Conservation (phyloP, 1,140 invertebrate species). For the Euglossa dilemma region DNA sequence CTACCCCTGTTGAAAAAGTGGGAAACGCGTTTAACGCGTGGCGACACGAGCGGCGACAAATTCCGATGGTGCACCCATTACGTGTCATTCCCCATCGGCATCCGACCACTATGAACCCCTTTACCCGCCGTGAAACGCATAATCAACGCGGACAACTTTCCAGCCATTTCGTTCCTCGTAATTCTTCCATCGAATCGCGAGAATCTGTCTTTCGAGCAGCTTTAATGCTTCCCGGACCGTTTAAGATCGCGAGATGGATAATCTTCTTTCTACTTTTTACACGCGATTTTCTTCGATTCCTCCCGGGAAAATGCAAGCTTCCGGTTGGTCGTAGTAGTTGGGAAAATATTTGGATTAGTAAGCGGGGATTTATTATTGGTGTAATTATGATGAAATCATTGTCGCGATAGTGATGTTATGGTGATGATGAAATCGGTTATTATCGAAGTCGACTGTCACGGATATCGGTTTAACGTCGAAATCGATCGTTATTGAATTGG, state of each 20-base stretch:
- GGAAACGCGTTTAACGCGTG: constrained; percentile 54
- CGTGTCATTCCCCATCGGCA: constrained; percentile 36
- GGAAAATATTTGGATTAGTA: too few relatives aligned
- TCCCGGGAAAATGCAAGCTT: too few relatives aligned
- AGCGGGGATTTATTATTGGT: too few relatives aligned
- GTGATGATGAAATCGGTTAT: too few relatives aligned
- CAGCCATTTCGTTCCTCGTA: neutral
- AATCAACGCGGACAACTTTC: constrained; percentile 37
- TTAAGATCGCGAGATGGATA: neutral
- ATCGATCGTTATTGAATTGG: too few relatives aligned
- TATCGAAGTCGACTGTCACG: too few relatives aligned
- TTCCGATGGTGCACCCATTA: constrained; percentile 45
- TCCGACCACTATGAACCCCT: constrained; percentile 31
- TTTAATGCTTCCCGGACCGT: neutral
- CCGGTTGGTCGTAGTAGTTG: too few relatives aligned
- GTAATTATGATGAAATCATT: too few relatives aligned
- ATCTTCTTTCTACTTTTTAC: too few relatives aligned
- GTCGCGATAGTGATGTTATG: too few relatives aligned
- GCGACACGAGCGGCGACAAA: constrained; percentile 49
- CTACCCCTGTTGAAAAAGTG: constrained; percentile 22
- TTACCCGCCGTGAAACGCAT: neutral
- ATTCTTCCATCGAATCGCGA: neutral
- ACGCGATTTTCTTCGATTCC: too few relatives aligned
- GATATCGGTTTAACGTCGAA: too few relatives aligned
- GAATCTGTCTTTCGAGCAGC: neutral